Base-by-base conservation (phyloP, 2,888 invertebrate species). In the Beris chalybata region DNA sequence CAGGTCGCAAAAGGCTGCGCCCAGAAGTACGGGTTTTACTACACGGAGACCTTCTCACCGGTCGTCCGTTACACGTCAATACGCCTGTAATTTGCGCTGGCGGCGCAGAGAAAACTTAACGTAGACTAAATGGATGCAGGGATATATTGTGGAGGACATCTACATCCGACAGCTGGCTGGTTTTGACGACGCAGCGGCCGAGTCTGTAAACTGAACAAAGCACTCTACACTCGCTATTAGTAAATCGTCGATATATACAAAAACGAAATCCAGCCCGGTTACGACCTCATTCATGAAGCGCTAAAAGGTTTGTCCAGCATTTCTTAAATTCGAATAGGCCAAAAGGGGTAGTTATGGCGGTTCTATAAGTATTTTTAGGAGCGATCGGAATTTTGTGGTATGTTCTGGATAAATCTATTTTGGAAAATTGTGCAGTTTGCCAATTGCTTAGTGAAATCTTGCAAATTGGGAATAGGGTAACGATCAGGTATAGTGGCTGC, bases 401-500 rank as follows among this genome's bases (percentile, higher is more conserved):
- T 2, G 6, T 5, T 22, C 47, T 47, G 11, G 5, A 15, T 5
- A 47, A 11, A 11, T 47, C 11, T 13, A 47, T 47, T 47, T 47
- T 12, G 2, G 15, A 15, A 50, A 3, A 50, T 15, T 2, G 38
- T 38, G 38, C 38, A 38, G 6, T 38, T 15, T 15, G 6, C 15
- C 15, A 13, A 5, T 3, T 29, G 15, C 9, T 1, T 5, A 31
- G 5, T 9, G 32, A 54, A 30, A 4, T 54, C 54, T 31, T 31
- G 12, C 4, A 54, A 9, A 12, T 54, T 22, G 4, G 30, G 31
- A n/a, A 54, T n/a, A 59, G 66, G 63, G 64, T 68, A 38, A 55
- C 54, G 22, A 66, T 47, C 31, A 57, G 67, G 29, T 63, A 55
- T 54, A 3, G 64, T 64, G 4, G 58, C 32, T 2, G 22, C 32